These are phyloP conservation scores for Yponomeuta cagnagella DNA, from an alignment of 2,888 invertebrate genomes.

Conservation along the genomic window DNA sequence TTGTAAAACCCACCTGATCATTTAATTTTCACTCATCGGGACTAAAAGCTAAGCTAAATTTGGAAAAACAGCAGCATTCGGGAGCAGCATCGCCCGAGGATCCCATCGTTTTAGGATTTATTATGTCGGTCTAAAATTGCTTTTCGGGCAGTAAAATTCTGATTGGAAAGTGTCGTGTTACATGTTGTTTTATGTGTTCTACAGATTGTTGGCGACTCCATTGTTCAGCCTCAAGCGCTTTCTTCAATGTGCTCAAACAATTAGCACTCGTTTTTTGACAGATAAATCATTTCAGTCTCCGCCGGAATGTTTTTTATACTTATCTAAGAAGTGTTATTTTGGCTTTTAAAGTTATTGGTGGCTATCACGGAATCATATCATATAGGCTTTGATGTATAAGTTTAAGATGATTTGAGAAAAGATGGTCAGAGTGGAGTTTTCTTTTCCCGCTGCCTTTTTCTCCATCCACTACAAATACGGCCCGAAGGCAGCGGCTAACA, in stretches of 20 bases:
- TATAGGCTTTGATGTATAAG: too few relatives aligned
- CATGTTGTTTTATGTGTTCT: slow-evolving; percentile 41
- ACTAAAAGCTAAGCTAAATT: slow-evolving; percentile 23
- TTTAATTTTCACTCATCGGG: background rate
- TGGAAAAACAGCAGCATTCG: slow-evolving; percentile 21
- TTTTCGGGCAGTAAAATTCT: slow-evolving; percentile 52
- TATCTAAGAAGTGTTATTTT: too few relatives aligned
- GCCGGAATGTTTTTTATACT: too few relatives aligned
- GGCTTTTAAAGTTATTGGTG: too few relatives aligned
- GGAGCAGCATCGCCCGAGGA: slow-evolving; percentile 29
- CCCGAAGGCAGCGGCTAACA: too few relatives aligned
- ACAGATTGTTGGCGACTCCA: background rate
- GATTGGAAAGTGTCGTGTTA: slow-evolving; percentile 61
- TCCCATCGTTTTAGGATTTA: slow-evolving; percentile 66
- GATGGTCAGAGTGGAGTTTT: too few relatives aligned
- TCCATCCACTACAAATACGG: too few relatives aligned
- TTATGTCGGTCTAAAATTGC: slow-evolving; percentile 57
- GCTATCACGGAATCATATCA: too few relatives aligned
- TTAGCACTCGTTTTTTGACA: background rate
- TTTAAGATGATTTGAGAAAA: too few relatives aligned
- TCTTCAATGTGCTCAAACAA: background rate
- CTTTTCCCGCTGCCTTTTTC: too few relatives aligned
- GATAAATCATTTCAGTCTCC: too few relatives aligned
- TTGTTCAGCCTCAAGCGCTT: background rate
- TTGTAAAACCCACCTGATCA: too few relatives aligned